These are phyloP conservation scores for Pavo muticus DNA, from an alignment of 2,113 vertebrate species.

Conservation along the genomic window DNA sequence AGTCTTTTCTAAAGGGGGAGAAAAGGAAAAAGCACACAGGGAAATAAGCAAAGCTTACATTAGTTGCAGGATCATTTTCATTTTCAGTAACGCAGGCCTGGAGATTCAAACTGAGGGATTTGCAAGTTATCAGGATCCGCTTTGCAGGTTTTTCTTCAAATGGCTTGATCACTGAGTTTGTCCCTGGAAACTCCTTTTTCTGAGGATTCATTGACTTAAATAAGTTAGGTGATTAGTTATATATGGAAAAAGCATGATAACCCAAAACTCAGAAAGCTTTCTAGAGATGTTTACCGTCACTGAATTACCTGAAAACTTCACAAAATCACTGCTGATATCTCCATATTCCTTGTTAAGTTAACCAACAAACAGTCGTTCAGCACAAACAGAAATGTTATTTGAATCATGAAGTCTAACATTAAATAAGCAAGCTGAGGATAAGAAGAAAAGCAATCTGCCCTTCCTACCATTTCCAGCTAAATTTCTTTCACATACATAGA, in stretches of 20 bases:
- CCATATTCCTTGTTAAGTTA: neutral
- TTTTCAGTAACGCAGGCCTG: conserved; percentile 93
- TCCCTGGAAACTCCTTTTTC: conserved; percentile 79
- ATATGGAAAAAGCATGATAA: neutral
- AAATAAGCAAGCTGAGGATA: neutral
- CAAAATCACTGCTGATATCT: neutral
- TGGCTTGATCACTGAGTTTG: conserved; percentile 81
- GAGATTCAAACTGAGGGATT: conserved; percentile 89
- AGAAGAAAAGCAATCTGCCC: neutral
- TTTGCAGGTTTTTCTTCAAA: conserved; percentile 92
- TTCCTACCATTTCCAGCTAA: neutral
- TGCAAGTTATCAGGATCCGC: conserved; percentile 90
- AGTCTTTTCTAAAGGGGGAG: neutral
- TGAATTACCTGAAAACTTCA: neutral
- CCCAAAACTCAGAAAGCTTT: neutral
- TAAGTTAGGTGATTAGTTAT: neutral
- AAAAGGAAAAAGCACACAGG: accelerated
- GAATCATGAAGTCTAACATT: neutral
- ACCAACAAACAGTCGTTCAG: neutral
- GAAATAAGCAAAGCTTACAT: conserved; percentile 80
- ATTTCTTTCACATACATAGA: neutral
- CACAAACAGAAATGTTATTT: neutral
- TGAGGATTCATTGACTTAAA: conserved; percentile 86
- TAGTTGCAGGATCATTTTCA: conserved; percentile 89
- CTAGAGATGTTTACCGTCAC: neutral